Evolutionary conservation across 2,888 invertebrate genomes (phyloP), one percentile per base, ranked within the genome.

Genomic region (Cerastoderma edule): DNA sequence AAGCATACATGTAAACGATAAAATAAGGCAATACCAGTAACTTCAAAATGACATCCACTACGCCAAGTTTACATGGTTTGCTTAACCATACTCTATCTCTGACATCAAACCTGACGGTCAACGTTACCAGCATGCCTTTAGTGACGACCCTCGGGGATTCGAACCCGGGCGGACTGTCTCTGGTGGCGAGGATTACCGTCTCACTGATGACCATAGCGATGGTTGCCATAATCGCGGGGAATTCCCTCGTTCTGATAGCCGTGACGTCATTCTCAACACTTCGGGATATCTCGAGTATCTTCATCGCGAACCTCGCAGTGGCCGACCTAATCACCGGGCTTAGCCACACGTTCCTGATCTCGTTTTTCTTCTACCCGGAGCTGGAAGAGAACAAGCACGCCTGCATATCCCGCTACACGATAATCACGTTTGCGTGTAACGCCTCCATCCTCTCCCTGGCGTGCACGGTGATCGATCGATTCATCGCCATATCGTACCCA

Each of bases 301-400:
- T 88, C 72, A 75, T 88, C 10, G 81, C 80, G 24, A 88, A 84
- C 44, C 78, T 88, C 16, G 85, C 87, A 4, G 44, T 84, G 1
- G 79, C 87, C 19, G 87, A 88, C 71, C 75, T 88, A 0, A 60
- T 82, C 5, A 80, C 84, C 2, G 87, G 87, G n/a, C 39, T 87
- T 3, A 57, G 75, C 6, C 54, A 83, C 39, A 85, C 87, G n/a
- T 85, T 85, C 44, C 84, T 83, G 44, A 77, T 83, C 2, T 54
- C 82, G 19, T 84, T 85, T 72, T 82, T 83, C 71, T 74, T 81
- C 54, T 39, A 76, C 10, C 81, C 80, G 8, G n/a, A 72, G 0
- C 28, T 86, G 35, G 78, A 79, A 57, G 66, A 44, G 56, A 72
- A 71, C 30, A 75, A 75, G 33, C 68, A 65, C n/a, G 68, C 82